These are phyloP conservation scores for Drosophila bipectinata DNA, from an alignment of 1,140 invertebrate genomes.

Conservation along the genomic window DNA sequence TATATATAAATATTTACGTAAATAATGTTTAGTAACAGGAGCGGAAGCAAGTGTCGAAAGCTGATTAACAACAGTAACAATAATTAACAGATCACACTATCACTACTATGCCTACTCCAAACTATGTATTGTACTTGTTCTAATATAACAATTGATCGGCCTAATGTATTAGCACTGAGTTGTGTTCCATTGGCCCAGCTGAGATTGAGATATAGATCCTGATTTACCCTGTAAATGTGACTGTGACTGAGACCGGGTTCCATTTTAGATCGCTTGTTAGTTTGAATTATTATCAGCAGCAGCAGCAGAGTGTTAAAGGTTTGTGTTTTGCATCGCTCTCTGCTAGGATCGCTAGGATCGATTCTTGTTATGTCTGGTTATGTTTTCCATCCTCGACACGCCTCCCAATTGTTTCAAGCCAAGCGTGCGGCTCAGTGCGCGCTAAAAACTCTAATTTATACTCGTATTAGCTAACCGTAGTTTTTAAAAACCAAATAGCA, in stretches of 20 bases:
- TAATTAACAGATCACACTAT: slow-evolving; percentile 68
- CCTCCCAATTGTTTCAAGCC: slow-evolving; percentile 41
- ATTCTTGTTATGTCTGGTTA: slow-evolving; percentile 54
- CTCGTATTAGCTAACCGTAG: slow-evolving; percentile 40
- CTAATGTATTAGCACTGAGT: slow-evolving; percentile 72
- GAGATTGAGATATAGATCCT: slow-evolving; percentile 29
- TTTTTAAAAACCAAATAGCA: slow-evolving; percentile 45
- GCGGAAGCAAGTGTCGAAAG: slow-evolving; percentile 47
- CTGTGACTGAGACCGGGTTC: slow-evolving; percentile 44
- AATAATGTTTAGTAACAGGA: slow-evolving; percentile 60
- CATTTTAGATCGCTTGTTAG: slow-evolving; percentile 54
- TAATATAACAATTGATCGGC: slow-evolving; percentile 54
- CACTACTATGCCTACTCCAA: slow-evolving; percentile 47
- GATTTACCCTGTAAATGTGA: slow-evolving; percentile 34
- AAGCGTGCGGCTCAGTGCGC: slow-evolving; percentile 54
- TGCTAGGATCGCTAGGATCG: slow-evolving; percentile 15
- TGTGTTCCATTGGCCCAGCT: slow-evolving; percentile 59
- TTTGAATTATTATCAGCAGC: slow-evolving; percentile 39
- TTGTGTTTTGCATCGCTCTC: slow-evolving; percentile 36
- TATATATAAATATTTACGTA: slow-evolving; percentile 58
- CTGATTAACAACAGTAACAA: slow-evolving; percentile 75
- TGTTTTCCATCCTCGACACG: slow-evolving; percentile 29
- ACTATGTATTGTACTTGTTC: slow-evolving; percentile 40
- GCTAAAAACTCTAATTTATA: slow-evolving; percentile 57
- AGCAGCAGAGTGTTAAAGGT: slow-evolving; percentile 53